Percentiles rank a stretch among this genome's conserved stretches.
Evolutionary conservation across 1,140 invertebrate species (phyloP).

Genomic region (Zelostemma sp.): DNA sequence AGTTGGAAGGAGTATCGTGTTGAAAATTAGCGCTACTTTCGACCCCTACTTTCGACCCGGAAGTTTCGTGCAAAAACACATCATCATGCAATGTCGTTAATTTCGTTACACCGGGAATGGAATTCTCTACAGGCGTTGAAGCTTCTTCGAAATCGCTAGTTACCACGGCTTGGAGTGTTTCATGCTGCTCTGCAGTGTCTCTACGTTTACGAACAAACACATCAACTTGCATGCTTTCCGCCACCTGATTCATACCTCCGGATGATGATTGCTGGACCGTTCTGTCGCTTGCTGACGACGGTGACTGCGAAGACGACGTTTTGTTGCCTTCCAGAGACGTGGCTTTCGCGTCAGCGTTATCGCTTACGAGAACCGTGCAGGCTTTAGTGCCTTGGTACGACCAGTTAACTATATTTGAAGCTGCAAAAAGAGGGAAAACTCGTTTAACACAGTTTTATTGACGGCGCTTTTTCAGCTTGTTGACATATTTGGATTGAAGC

Average conservation of each 20-base stretch:
- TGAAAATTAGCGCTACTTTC: constrained; percentile 26
- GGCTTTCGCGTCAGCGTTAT: constrained; percentile 77
- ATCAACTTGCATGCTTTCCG: constrained; percentile 52
- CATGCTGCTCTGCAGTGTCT: constrained; percentile 75
- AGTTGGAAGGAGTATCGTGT: constrained; percentile 26
- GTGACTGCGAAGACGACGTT: constrained; percentile 73
- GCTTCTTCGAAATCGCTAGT: constrained; percentile 20
- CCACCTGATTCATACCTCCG: constrained; percentile 74
- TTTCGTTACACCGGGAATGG: constrained; percentile 9
- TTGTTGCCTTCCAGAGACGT: constrained; percentile 75
- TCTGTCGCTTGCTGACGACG: constrained; percentile 70
- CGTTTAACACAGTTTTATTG: too few relatives aligned
- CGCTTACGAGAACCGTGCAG: constrained; percentile 86
- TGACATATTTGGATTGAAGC: too few relatives aligned
- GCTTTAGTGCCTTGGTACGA: constrained; percentile 83
- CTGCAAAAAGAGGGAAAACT: constrained; percentile 64
- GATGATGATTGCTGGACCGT: constrained; percentile 71
- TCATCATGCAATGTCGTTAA: constrained; percentile 45
- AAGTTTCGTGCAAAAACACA: constrained; percentile 54
- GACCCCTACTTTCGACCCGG: background rate
- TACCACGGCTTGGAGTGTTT: constrained; percentile 46
- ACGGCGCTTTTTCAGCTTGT: too few relatives aligned
- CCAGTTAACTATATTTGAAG: constrained; percentile 84
- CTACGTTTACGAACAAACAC: constrained; percentile 74
- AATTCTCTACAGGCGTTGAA: constrained; percentile 17